phyloP scores from a whole-genome alignment of 2,797 vertebrate genomes.

The Acanthopagrus latus region DNA sequence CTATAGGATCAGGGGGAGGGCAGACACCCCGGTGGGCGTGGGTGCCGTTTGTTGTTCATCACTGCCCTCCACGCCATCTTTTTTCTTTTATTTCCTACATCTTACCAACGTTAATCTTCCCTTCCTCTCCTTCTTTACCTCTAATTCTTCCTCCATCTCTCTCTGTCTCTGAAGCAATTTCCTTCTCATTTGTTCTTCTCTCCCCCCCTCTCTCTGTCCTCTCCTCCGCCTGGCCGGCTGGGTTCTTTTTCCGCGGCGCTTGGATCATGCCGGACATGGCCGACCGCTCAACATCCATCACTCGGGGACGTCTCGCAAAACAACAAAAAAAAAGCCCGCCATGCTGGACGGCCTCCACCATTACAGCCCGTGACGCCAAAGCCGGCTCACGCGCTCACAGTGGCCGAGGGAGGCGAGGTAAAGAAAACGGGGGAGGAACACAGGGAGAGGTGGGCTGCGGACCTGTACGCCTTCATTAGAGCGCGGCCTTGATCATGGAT shows the following conservation, averaged over 20 bases:
- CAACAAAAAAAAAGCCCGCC: slow-evolving; percentile 21
- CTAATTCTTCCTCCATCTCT: slow-evolving; percentile 15
- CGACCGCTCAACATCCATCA: slow-evolving; percentile 57
- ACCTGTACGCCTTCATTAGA: slow-evolving; percentile 68
- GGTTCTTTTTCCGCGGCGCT: slow-evolving; percentile 16
- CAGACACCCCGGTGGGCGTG: slow-evolving; percentile 24
- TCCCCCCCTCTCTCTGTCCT: slow-evolving; percentile 11
- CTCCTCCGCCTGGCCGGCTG: slow-evolving; percentile 16
- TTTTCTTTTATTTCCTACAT: slow-evolving; percentile 16
- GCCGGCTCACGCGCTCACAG: slow-evolving; percentile 22
- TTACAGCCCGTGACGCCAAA: slow-evolving; percentile 21
- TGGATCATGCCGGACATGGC: slow-evolving; percentile 32
- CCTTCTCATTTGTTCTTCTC: slow-evolving; percentile 12
- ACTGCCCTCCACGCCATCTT: slow-evolving; percentile 3
- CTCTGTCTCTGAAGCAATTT: slow-evolving; percentile 13
- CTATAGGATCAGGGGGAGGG: slow-evolving; percentile 25
- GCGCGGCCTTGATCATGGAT: slow-evolving; percentile 67
- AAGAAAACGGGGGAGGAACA: slow-evolving; percentile 35
- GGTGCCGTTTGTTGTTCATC: slow-evolving; percentile 14
- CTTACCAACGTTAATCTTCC: not conserved
- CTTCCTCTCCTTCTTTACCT: slow-evolving; percentile 15
- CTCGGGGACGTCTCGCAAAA: slow-evolving; percentile 29
- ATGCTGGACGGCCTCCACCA: slow-evolving; percentile 20
- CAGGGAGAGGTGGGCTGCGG: slow-evolving; percentile 56
- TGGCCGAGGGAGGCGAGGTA: slow-evolving; percentile 18